Evolutionary conservation across 1,140 invertebrate species (phyloP), one percentile per base, ranked within the genome.

Genomic region (Drosophila carrolli): DNA sequence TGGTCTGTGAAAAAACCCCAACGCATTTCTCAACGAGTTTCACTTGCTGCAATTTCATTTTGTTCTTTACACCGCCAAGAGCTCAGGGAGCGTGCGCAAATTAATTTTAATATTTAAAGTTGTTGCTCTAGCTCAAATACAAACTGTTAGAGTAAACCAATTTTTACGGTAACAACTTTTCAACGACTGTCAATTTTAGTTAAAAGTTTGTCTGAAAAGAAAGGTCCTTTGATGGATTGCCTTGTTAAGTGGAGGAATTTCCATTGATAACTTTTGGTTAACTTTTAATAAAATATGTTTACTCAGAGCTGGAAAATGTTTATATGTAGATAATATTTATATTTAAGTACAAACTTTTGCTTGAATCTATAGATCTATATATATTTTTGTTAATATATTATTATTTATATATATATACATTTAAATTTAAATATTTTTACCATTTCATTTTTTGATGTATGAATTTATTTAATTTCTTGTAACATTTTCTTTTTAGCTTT

Each of bases 41-140:
- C 14, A 11, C 27, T 9, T 8, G 46, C 61, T 35, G 35, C 37
- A 47, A 37, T 48, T 72, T 41, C 47, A n/a, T 55, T 55, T 54
- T 62, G 13, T 23, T 14, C 67, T 38, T 41, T 8, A 16, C 65
- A 57, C 48, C 59, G 9, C 35, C 23, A 16, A 54, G 32, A 5
- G 35, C 44, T 35, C 2, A 35, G 14, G 27, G 27, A 23, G 29
- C 10, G 3, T 10, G 27, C 27, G 62, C 13, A 57, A 57, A 54
- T 71, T 62, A 61, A 78, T 82, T 78, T 73, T 70, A 78, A 74
- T 75, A 75, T 78, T 85, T 84, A 59, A 84, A 76, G 63, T 80
- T 80, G 57, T 68, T 72, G 41, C 61, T 56, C 48, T 78, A 40
- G 59, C 57, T 43, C 7, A 72, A 57, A 78, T 38, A 47, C 37